Evolutionary conservation across 2,888 invertebrate species (phyloP), one percentile per base, ranked within the genome.

Genomic region (Stegophylla sp.): DNA sequence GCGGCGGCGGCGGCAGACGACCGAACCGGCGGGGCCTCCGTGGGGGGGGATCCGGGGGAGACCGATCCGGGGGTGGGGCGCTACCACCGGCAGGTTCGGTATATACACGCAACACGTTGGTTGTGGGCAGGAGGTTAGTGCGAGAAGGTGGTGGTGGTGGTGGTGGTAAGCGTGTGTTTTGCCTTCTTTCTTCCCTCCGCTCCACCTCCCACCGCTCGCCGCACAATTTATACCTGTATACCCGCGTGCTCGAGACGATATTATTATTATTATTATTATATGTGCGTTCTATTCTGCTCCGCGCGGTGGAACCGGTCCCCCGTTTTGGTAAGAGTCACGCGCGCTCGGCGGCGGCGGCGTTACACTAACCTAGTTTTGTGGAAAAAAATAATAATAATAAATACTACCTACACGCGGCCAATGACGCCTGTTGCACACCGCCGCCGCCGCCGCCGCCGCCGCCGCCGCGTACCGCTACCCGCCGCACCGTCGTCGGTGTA

Each of bases 291-390:
- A 66, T 41, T n/a, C 67, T 67, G 56, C 43, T 67, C 59, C 67
- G 45, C 67, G 45, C 41, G 56, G 71, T 69, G 59, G 79, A 69
- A 79, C 79, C 79, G 71, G 79, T 79, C 79, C 71, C 79, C 69
- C 61, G 48, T 79, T 51, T 71, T 20, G 66, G 67, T 67, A 56
- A 53, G 53, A 66, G 76, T 66, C 41, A 43, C 51, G 75, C 51
- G 66, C 61, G 43, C 43, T 61, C 61, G 59, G 51, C n/a, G 20
- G 20, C 72, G 71, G 43, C 77, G 77, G 69, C 79, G 79, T 79
- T 79, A 79, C 69, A 79, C 79, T 79, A 79, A 79, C 79, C 79
- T 66, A 79, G 79, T 79, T 79, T 34, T 34, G 34, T 5, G 7
- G 61, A 20, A n/a, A 73, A 9, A 34, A 64, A 66, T 63, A 75